Conservation (phyloP, 2,113 vertebrate species). For the Bettongia penicillata region DNA sequence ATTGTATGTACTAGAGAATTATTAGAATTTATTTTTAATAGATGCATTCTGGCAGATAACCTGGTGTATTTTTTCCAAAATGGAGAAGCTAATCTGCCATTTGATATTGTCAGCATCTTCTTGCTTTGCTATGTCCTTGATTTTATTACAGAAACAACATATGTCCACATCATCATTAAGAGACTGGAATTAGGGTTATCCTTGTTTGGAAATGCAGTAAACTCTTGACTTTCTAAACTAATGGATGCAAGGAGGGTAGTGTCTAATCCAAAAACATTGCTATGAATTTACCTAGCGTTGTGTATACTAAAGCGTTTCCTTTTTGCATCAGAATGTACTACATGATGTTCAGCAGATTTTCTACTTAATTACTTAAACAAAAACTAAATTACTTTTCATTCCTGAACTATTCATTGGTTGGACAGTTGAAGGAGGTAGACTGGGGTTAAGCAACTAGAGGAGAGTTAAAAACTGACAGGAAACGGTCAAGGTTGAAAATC, state of each 20-base stretch:
- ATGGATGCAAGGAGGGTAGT: not conserved
- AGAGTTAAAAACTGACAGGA: not conserved
- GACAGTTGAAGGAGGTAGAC: not conserved
- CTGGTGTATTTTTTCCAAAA: constrained; percentile 44
- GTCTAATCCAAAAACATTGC: not conserved
- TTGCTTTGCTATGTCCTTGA: constrained; percentile 38
- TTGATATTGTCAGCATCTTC: not conserved
- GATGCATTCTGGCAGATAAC: constrained; percentile 33
- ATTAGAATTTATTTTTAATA: constrained; percentile 32
- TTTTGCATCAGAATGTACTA: not conserved
- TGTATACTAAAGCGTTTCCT: not conserved
- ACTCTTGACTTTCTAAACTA: not conserved
- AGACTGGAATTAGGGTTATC: not conserved
- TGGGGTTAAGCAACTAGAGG: not conserved
- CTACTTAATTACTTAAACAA: not conserved
- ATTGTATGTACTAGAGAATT: not conserved
- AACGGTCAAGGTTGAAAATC: not conserved
- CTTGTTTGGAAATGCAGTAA: not conserved
- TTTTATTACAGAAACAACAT: constrained; percentile 1
- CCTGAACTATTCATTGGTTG: not conserved
- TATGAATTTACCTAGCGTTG: not conserved
- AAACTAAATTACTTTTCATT: not conserved
- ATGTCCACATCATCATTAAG: constrained; percentile 10
- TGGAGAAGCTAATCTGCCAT: constrained; percentile 29
- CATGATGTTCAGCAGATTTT: not conserved